These are phyloP conservation scores for Euborellia annulipes DNA, from an alignment of 1,140 invertebrate genomes.

Conservation along the genomic window DNA sequence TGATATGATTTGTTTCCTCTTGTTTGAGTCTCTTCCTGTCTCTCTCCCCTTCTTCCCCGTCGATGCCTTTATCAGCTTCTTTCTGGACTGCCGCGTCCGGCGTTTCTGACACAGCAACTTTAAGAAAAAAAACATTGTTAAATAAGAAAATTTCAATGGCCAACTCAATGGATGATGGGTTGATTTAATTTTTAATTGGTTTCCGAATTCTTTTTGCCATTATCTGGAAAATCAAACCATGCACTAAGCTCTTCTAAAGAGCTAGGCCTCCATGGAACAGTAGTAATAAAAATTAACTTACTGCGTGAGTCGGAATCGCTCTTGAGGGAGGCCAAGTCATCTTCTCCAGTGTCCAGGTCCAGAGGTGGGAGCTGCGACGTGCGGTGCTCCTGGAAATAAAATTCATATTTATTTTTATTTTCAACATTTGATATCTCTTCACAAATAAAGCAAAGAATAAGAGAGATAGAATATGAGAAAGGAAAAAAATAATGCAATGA, in stretches of 20 bases:
- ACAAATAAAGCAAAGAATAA: neutral
- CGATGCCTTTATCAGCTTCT: constrained; percentile 10
- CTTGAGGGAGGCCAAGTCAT: constrained; percentile 67
- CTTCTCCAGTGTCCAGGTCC: constrained; percentile 60
- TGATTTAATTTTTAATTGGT: too few relatives aligned
- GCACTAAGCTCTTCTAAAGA: too few relatives aligned
- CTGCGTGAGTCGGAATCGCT: constrained; percentile 44
- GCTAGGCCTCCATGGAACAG: too few relatives aligned
- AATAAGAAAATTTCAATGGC: too few relatives aligned
- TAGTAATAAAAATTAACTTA: constrained; percentile 2
- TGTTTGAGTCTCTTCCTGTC: constrained; percentile 9
- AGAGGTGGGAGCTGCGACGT: constrained; percentile 67
- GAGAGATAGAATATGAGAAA: too few relatives aligned
- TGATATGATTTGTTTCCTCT: neutral
- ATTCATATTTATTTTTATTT: too few relatives aligned
- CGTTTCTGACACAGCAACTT: too few relatives aligned
- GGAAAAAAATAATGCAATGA: neutral
- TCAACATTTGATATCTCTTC: neutral
- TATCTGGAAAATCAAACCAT: too few relatives aligned
- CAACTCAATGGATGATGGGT: too few relatives aligned
- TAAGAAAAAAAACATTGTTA: too few relatives aligned
- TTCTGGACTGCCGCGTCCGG: constrained; percentile 2
- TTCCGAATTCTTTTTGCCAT: too few relatives aligned
- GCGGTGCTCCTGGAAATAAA: constrained; percentile 55
- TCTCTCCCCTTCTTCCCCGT: constrained; percentile 8